Base-by-base conservation (phyloP, 2,113 vertebrate species). In the Stigmatopora nigra region DNA sequence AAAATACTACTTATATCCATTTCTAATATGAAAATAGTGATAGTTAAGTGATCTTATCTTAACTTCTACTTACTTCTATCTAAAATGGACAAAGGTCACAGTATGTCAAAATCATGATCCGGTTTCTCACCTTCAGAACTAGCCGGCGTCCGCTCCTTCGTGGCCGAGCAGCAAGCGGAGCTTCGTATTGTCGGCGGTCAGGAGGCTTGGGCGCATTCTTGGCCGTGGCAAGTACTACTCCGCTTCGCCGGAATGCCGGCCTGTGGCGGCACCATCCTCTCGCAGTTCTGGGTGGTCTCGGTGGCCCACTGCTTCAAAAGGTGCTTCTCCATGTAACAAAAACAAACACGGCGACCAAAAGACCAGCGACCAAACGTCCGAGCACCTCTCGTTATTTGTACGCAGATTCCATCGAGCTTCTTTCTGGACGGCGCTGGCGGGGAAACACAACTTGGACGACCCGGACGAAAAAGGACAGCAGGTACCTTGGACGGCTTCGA, bases 211-310 rank as follows among this genome's bases (percentile, higher is more conserved):
- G 67, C 84, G 5, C 75, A 90, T 74, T 89, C 88, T 0, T 90
- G 90, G 90, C 89, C 88, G 1, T 90, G 90, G 90, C 88, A 90
- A 70, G 88, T 87, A 1, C 78, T 76, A 1, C 78, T 91, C 0
- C 38, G 46, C 12, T 74, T 82, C 3, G 22, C 53, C 7, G 31
- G 77, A 44, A 77, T 70, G 64, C 55, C 86, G 0, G 80, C 77
- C 19, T 91, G 90, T 3, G 89, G 90, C 0, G 89, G 89, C 0
- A 83, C 90, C 17, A 38, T 91, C 68, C 64, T 91, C 14, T 5
- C 46, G 6, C 77, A 62, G 0, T 2, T 17, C 22, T 91, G 89
- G 89, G 69, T 91, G 1, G 0, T 90, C 48, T 85, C 87, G 14
- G 89, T 89, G 0, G 64, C 83, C 1, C 90, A 91, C 76, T 90